A percentile compares a stretch with the other conserved stretches of the same genome.
phyloP scores from a whole-genome alignment of 2,888 invertebrate species.

The Meteorus cinctellus region DNA sequence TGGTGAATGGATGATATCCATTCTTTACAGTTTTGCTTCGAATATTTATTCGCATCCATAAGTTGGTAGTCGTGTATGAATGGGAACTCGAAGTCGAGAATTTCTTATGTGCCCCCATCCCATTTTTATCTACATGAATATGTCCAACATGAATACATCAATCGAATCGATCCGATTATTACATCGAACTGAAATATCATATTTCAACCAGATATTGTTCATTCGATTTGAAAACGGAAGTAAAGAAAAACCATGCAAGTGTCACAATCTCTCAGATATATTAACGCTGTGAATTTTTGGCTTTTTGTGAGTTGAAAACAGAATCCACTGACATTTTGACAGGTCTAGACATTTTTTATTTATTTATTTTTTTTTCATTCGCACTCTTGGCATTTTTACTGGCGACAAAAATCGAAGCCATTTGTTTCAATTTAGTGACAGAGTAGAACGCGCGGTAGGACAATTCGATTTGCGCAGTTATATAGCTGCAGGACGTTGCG shows the following conservation, averaged over 20 bases:
- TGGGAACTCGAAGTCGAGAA: neutral
- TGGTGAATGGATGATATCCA: neutral
- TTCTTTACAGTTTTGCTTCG: neutral
- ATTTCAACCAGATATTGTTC: too few relatives aligned
- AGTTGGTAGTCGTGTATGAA: neutral
- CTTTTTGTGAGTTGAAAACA: too few relatives aligned
- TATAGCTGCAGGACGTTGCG: conserved; percentile 14
- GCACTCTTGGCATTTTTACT: neutral
- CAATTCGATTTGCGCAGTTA: conserved; percentile 20
- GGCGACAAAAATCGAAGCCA: conserved; percentile 20
- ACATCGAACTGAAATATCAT: too few relatives aligned
- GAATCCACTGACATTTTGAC: too few relatives aligned
- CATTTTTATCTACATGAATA: too few relatives aligned
- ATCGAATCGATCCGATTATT: too few relatives aligned
- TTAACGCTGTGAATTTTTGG: too few relatives aligned
- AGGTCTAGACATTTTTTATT: neutral
- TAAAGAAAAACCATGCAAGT: too few relatives aligned
- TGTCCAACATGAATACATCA: too few relatives aligned
- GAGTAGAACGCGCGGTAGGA: neutral
- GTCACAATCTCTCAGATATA: too few relatives aligned
- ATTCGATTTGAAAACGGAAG: too few relatives aligned
- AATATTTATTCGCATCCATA: neutral
- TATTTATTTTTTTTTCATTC: conserved; percentile 15
- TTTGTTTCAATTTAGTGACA: conserved; percentile 16
- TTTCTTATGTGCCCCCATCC: too few relatives aligned